phyloP scores from a whole-genome alignment of 1,140 invertebrate species.

The Cardiocondyla obscurior region DNA sequence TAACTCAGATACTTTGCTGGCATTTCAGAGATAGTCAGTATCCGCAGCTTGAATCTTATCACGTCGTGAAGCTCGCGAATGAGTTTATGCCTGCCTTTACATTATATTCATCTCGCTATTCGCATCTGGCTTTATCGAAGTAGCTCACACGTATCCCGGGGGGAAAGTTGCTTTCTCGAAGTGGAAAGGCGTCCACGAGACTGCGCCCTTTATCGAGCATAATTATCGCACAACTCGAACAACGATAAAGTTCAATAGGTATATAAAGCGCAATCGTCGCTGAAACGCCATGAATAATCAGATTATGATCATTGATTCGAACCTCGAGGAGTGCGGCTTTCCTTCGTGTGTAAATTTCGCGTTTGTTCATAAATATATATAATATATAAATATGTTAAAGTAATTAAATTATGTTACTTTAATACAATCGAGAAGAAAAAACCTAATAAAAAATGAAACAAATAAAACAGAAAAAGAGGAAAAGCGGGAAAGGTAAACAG shows the following conservation, averaged over 20 bases:
- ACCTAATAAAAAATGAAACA: no score
- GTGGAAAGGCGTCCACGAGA: background rate
- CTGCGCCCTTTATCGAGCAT: conserved; percentile 1
- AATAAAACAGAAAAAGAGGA: background rate
- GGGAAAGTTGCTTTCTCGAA: background rate
- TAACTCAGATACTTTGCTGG: background rate
- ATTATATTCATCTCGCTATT: conserved; percentile 60
- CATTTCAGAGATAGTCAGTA: background rate
- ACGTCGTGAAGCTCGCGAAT: conserved; percentile 9
- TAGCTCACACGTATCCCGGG: background rate
- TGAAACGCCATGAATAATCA: conserved; percentile 12
- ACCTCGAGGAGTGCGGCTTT: background rate
- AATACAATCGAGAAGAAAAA: no score
- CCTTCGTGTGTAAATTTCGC: background rate
- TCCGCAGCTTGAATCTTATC: conserved; percentile 35
- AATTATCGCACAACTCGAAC: conserved; percentile 31
- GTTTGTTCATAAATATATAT: no score
- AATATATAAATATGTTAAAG: no score
- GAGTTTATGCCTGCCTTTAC: background rate
- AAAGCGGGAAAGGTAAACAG: no score
- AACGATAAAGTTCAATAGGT: conserved; percentile 19
- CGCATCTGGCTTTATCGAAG: conserved; percentile 58
- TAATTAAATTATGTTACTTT: no score
- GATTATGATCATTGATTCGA: conserved; percentile 15
- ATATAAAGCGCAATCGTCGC: background rate